Conservation (phyloP, 2,797 vertebrate genomes). For the Mastacembelus armatus region DNA sequence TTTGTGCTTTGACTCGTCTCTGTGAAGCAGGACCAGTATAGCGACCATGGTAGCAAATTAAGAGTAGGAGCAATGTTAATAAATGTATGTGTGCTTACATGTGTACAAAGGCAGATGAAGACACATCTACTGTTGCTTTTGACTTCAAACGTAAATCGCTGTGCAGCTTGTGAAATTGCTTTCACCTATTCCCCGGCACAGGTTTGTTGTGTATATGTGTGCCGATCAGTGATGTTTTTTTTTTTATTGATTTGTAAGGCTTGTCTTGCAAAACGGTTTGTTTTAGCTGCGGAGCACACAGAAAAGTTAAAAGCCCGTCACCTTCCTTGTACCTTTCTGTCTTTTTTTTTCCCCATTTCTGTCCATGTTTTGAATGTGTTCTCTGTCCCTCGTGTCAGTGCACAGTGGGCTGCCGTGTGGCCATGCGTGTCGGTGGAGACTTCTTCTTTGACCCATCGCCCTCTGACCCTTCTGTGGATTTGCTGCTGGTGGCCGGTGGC, state of each 20-base stretch:
- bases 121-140: slow-evolving; percentile 42
- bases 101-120: slow-evolving; percentile 36
- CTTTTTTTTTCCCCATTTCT: background rate
- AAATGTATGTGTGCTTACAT: background rate
- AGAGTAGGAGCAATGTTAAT: slow-evolving; percentile 2
- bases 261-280: background rate
- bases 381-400: slow-evolving; percentile 80
- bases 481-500: slow-evolving; percentile 93
- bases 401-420: slow-evolving; percentile 87
- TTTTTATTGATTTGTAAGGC: slow-evolving; percentile 27
- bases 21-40: slow-evolving; percentile 33
- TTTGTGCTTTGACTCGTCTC: slow-evolving; percentile 30
- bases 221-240: background rate
- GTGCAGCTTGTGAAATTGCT: slow-evolving; percentile 21
- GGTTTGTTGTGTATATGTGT: slow-evolving; percentile 10
- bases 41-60: slow-evolving; percentile 40
- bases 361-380: background rate
- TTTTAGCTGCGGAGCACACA: background rate
- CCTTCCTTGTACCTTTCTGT: background rate
- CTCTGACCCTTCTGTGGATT: slow-evolving; percentile 84
- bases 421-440: slow-evolving; percentile 91
- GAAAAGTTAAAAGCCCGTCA: background rate
- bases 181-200: background rate
- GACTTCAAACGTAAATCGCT: slow-evolving; percentile 42
- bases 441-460: slow-evolving; percentile 95